These are phyloP conservation scores for Synergus umbraculus DNA, from an alignment of 2,888 invertebrate species.

Conservation along the genomic window DNA sequence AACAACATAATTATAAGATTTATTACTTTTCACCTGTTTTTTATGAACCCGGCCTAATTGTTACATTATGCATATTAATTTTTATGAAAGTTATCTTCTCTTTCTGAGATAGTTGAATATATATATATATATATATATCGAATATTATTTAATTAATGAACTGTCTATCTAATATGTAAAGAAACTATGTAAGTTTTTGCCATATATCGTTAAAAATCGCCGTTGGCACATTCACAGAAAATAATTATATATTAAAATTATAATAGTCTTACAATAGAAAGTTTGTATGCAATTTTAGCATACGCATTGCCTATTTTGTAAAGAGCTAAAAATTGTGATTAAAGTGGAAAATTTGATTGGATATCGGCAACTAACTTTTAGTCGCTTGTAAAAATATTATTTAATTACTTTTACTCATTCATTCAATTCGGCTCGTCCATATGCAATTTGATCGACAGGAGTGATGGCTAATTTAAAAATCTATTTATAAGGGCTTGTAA, in stretches of 20 bases:
- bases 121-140: not conserved
- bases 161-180: not conserved
- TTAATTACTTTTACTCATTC: not conserved
- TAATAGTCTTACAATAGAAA: not conserved
- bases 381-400: not conserved
- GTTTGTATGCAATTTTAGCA: not conserved
- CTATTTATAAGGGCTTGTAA: constrained; percentile 24
- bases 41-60: constrained; percentile 24
- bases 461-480: constrained; percentile 2
- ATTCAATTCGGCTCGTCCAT: not conserved
- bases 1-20: not conserved
- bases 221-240: not conserved
- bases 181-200: not conserved
- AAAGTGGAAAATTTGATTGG: not conserved
- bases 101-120: constrained; percentile 8
- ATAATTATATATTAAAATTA: not conserved
- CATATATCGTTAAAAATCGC: not conserved
- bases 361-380: not conserved
- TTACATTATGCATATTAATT: not conserved
- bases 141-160: not conserved
- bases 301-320: not conserved
- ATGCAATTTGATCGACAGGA: not conserved
- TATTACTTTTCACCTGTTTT: constrained; percentile 9
- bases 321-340: not conserved
- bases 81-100: constrained; percentile 5